These are phyloP conservation scores for Tragelaphus imberbis DNA, from an alignment of 2,113 vertebrate genomes.

Conservation along the genomic window DNA sequence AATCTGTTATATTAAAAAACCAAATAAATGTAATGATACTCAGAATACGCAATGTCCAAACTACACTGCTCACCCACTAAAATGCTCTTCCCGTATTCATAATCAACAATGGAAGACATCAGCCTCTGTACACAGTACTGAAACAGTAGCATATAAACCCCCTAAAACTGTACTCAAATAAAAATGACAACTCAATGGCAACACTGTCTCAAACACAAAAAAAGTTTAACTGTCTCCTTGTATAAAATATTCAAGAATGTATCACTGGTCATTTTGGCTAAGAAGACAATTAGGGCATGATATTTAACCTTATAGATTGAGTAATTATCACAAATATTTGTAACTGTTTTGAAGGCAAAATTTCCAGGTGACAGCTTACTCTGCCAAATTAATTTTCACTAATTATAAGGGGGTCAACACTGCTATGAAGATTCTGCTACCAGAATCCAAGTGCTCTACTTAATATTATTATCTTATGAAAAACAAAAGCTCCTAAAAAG, in stretches of 20 bases:
- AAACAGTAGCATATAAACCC: not conserved
- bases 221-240: not conserved
- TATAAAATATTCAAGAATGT: not conserved
- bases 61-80: not conserved
- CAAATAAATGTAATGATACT: not conserved
- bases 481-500: not conserved
- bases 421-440: not conserved
- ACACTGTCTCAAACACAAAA: not conserved
- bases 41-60: not conserved
- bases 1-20: not conserved
- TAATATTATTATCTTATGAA: not conserved
- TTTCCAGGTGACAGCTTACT: not conserved
- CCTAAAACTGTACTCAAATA: not conserved
- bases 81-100: not conserved
- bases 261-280: not conserved
- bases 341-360: slow-evolving; percentile 16
- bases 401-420: not conserved
- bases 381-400: slow-evolving; percentile 30
- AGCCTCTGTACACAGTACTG: not conserved
- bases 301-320: not conserved
- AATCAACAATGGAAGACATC: not conserved
- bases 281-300: not conserved
- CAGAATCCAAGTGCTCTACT: not conserved
- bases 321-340: not conserved
- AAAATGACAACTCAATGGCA: not conserved